phyloP scores from a whole-genome alignment of 2,113 vertebrate genomes.

The Podilymbus podiceps region DNA sequence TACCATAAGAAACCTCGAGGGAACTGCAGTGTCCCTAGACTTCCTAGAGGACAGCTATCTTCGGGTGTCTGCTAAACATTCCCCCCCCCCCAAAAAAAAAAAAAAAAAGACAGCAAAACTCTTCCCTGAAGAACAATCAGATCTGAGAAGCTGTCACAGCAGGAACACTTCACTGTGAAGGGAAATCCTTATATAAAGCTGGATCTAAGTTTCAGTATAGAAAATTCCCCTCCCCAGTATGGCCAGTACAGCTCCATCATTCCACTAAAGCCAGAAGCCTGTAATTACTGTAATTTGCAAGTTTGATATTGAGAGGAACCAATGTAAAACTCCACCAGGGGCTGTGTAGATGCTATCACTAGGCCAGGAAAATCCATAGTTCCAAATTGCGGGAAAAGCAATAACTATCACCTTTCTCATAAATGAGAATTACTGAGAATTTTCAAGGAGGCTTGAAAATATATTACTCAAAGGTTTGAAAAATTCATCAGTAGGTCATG shows the following conservation, averaged over 20 bases:
- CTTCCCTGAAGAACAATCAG: not conserved
- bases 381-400: not conserved
- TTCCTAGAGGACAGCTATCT: not conserved
- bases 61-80: not conserved
- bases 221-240: not conserved
- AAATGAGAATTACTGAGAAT: not conserved
- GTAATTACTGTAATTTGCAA: not conserved
- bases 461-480: not conserved
- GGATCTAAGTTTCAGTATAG: not conserved
- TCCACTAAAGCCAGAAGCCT: not conserved
- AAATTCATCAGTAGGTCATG: slow-evolving; percentile 16
- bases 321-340: not conserved
- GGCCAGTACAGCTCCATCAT: not conserved
- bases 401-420: not conserved
- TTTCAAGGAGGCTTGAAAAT: slow-evolving; percentile 15
- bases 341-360: not conserved
- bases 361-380: not conserved
- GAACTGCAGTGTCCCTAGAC: not conserved
- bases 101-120: not conserved
- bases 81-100: too few species aligned
- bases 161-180: not conserved
- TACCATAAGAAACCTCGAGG: not conserved
- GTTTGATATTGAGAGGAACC: not conserved
- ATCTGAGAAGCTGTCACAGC: not conserved
- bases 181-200: not conserved